Percentiles rank a stretch among this genome's conserved stretches.
Evolutionary conservation across 2,888 invertebrate species (phyloP).

Genomic region (Clunio marinus): DNA sequence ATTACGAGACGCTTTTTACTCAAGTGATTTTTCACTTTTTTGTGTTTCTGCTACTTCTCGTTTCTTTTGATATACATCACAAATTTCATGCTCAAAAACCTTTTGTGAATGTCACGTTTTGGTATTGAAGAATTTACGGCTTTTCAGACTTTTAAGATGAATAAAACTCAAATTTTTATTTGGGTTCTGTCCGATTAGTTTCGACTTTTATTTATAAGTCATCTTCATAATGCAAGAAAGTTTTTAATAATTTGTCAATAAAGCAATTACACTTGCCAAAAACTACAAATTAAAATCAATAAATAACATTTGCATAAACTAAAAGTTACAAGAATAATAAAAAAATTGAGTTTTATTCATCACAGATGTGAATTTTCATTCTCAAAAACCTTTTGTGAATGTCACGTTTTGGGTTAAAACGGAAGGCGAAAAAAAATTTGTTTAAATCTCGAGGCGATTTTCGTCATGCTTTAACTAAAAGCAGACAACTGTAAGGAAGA

Average conservation of each 20-base stretch:
- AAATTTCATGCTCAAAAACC: slow-evolving; percentile 28
- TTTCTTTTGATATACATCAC: slow-evolving; percentile 11
- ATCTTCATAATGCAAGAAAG: too few relatives aligned
- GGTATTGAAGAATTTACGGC: too few relatives aligned
- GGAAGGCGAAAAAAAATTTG: neutral
- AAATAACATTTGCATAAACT: too few relatives aligned
- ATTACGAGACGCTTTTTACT: slow-evolving; percentile 25
- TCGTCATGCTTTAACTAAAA: neutral
- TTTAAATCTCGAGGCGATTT: slow-evolving; percentile 1
- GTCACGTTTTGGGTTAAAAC: slow-evolving; percentile 26
- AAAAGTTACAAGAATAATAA: too few relatives aligned
- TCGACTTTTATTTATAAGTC: too few relatives aligned
- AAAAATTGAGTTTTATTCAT: neutral
- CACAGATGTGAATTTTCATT: slow-evolving; percentile 16
- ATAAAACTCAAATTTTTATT: too few relatives aligned
- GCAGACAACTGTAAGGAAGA: slow-evolving; percentile 8
- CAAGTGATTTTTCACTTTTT: slow-evolving; percentile 38
- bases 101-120: slow-evolving; percentile 37
- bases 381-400: slow-evolving; percentile 36
- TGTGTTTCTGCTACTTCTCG: neutral
- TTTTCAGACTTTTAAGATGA: too few relatives aligned
- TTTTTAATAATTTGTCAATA: too few relatives aligned
- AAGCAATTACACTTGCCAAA: too few relatives aligned
- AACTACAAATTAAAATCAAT: too few relatives aligned
- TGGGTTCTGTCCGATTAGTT: too few relatives aligned